Conservation (phyloP, 2,113 vertebrate species). For the Nipponia nippon region DNA sequence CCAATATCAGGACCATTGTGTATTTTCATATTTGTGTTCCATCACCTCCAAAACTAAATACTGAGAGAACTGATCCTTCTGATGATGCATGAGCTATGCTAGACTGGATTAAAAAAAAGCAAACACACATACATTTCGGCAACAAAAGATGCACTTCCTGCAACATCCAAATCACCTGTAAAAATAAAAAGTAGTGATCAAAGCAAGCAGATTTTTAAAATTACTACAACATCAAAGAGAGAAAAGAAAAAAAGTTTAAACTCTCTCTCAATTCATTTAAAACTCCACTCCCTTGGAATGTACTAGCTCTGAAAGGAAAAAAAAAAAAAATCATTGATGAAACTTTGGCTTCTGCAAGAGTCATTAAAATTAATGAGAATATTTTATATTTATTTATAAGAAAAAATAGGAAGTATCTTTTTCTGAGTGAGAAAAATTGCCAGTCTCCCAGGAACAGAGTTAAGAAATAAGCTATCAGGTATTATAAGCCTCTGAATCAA, state of each 20-base stretch:
- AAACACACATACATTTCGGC: background rate
- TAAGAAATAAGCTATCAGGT: conserved; percentile 23
- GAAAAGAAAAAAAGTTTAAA: background rate
- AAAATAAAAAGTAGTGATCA: background rate
- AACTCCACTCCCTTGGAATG: background rate
- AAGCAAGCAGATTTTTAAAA: background rate
- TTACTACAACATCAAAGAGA: background rate
- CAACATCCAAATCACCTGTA: background rate
- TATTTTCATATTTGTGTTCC: background rate
- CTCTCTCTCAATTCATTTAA: background rate
- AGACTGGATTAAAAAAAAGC: background rate
- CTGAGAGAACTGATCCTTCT: background rate
- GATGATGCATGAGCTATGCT: background rate
- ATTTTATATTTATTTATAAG: background rate
- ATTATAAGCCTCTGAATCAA: conserved; percentile 20
- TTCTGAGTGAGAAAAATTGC: background rate
- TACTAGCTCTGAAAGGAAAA: background rate
- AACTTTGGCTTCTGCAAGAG: background rate
- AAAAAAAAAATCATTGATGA: background rate
- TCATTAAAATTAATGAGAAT: background rate
- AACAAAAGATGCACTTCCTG: background rate
- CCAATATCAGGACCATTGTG: background rate
- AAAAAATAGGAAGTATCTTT: background rate
- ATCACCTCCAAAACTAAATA: background rate
- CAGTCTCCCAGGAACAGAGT: background rate